These are phyloP conservation scores for Eilema depressum DNA, from an alignment of 2,888 invertebrate species.

Conservation along the genomic window DNA sequence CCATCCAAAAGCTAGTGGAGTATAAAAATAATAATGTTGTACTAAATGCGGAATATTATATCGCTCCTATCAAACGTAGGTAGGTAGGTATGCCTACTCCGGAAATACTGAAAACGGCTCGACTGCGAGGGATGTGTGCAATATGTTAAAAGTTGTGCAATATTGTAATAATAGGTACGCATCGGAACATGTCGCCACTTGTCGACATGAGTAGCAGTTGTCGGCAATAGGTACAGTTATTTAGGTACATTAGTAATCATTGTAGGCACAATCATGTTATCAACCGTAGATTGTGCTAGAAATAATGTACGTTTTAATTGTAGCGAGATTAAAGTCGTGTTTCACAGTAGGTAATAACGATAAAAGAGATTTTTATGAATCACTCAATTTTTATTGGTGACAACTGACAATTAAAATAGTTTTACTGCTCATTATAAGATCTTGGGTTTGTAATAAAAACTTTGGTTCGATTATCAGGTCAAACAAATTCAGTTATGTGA, in stretches of 20 bases:
- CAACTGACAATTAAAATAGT: background rate
- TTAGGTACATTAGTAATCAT: background rate
- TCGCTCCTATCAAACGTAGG: background rate
- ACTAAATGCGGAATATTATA: too few species aligned
- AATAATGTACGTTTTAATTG: background rate
- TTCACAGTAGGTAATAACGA: background rate
- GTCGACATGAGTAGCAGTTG: background rate
- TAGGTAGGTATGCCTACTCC: background rate
- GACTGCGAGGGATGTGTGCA: background rate
- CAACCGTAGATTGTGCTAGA: background rate
- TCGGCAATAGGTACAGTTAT: background rate
- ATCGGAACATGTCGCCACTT: background rate
- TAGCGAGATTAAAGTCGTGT: background rate
- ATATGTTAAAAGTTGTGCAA: conserved; percentile 8
- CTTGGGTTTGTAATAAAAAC: background rate
- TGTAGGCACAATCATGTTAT: conserved; percentile 2
- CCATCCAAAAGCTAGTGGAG: too few species aligned
- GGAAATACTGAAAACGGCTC: conserved; percentile 5
- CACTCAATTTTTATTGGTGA: background rate
- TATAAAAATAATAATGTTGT: too few species aligned
- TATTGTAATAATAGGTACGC: background rate
- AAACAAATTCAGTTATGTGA: too few species aligned
- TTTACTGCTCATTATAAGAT: background rate
- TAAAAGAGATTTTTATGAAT: background rate
- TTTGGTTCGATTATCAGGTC: too few species aligned